Evolutionary conservation across 2,888 invertebrate species (phyloP).

Genomic region (Nebria brevicollis): DNA sequence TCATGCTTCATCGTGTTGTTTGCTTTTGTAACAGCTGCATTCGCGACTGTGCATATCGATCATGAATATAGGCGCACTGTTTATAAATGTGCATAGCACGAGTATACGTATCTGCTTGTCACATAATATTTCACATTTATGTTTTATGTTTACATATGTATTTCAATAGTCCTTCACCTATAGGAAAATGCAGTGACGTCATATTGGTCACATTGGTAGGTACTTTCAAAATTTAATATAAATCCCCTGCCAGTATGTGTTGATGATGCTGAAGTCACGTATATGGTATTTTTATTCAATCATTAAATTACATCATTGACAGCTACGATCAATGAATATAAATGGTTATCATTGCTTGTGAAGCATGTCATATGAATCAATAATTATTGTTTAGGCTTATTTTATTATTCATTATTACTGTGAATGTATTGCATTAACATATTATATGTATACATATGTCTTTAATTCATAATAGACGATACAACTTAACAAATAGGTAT

Average conservation of each 20-base stretch:
- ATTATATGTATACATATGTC: constrained; percentile 27
- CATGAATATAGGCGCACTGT: constrained; percentile 33
- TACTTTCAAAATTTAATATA: not conserved
- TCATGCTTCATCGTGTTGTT: not conserved
- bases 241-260: not conserved
- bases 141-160: not conserved
- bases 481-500: too few relatives aligned
- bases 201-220: too few relatives aligned
- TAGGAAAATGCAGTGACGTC: not conserved
- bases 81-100: constrained; percentile 28
- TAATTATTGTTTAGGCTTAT: not conserved
- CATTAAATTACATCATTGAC: not conserved
- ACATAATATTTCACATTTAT: constrained; percentile 40
- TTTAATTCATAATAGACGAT: not conserved
- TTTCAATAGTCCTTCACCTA: not conserved
- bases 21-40: constrained; percentile 33
- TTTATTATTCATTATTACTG: not conserved
- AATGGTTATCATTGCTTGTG: not conserved
- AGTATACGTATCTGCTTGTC: constrained; percentile 40
- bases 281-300: constrained; percentile 1
- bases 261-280: not conserved
- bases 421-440: constrained; percentile 24
- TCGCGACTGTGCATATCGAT: constrained; percentile 42
- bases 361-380: not conserved
- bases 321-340: not conserved